Conservation (phyloP, 2,113 vertebrate species). For the Cebidichthys violaceus region DNA sequence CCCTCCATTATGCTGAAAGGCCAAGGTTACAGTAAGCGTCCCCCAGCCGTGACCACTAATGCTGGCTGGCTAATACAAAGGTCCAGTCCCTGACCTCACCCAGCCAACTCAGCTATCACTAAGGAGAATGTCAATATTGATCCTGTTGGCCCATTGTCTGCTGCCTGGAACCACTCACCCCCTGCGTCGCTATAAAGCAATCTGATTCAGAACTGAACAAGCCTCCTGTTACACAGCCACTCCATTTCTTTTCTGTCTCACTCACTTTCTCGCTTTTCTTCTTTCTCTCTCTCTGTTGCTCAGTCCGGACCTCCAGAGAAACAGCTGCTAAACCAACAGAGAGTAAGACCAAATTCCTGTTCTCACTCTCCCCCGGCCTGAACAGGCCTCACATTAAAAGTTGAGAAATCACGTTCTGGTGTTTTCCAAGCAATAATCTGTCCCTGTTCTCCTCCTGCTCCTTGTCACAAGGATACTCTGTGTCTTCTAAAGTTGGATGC, state of each 20-base stretch:
- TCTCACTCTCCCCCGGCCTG: slow-evolving; percentile 63
- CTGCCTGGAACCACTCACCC: slow-evolving; percentile 78
- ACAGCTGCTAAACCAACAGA: slow-evolving; percentile 73
- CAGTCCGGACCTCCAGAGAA: slow-evolving; percentile 59
- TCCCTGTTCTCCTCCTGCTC: slow-evolving; percentile 53
- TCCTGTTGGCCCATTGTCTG: slow-evolving; percentile 78
- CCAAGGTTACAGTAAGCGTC: slow-evolving; percentile 78
- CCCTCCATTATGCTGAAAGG: slow-evolving; percentile 71
- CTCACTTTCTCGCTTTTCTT: slow-evolving; percentile 37
- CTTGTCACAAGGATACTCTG: slow-evolving; percentile 50
- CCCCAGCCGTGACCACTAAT: slow-evolving; percentile 75
- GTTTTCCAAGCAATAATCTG: slow-evolving; percentile 74
- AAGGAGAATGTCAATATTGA: slow-evolving; percentile 86
- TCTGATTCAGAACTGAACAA: slow-evolving; percentile 76
- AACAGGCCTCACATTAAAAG: slow-evolving; percentile 79
- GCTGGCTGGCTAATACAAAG: slow-evolving; percentile 60
- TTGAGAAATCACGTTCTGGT: slow-evolving; percentile 76
- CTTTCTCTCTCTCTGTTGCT: slow-evolving; percentile 49
- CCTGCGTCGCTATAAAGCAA: slow-evolving; percentile 79
- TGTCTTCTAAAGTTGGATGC: slow-evolving; percentile 41
- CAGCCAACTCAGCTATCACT: slow-evolving; percentile 77
- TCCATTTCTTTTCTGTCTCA: slow-evolving; percentile 44
- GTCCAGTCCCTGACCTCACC: slow-evolving; percentile 73
- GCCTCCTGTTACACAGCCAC: slow-evolving; percentile 55
- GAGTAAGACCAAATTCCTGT: slow-evolving; percentile 70